A percentile compares a stretch with the other conserved stretches of the same genome.
phyloP scores from a whole-genome alignment of 2,888 invertebrate species.

The Acheta domesticus region DNA sequence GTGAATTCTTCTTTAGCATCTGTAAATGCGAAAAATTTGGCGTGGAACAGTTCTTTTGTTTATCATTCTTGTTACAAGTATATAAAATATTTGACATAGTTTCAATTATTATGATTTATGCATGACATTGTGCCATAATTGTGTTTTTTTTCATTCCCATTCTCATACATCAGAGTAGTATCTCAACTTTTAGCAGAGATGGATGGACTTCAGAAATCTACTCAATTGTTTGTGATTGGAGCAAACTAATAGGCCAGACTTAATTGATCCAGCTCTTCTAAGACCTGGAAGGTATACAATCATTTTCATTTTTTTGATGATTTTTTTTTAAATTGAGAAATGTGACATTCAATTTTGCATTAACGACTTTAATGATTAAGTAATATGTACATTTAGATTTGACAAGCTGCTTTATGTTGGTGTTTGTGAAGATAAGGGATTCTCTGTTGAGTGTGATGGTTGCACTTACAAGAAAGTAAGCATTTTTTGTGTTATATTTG shows the following conservation, averaged over 20 bases:
- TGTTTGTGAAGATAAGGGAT: conserved; percentile 68
- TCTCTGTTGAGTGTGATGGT: conserved; percentile 77
- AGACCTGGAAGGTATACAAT: conserved; percentile 71
- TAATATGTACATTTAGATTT: conserved; percentile 56
- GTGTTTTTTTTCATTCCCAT: neutral
- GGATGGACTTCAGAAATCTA: conserved; percentile 69
- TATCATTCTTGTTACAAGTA: too few relatives aligned
- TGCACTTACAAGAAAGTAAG: conserved; percentile 73
- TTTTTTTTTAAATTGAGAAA: conserved; percentile 22
- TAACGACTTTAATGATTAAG: neutral
- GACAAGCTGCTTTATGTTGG: conserved; percentile 95
- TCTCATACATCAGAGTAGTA: conserved; percentile 62
- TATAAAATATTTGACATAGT: too few relatives aligned
- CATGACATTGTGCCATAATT: too few relatives aligned
- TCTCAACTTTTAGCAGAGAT: conserved; percentile 94
- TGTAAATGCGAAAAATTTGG: too few relatives aligned
- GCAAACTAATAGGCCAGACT: conserved; percentile 96
- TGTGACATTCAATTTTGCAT: neutral
- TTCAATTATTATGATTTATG: too few relatives aligned
- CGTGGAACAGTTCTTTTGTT: too few relatives aligned
- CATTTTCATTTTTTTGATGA: neutral
- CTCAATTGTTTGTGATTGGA: conserved; percentile 67
- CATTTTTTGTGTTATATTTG: conserved; percentile 24
- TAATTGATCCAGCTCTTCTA: conserved; percentile 88
- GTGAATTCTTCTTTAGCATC: too few relatives aligned